These are phyloP conservation scores for Hanleya hanleyi DNA, from an alignment of 2,888 invertebrate species.

Conservation along the genomic window DNA sequence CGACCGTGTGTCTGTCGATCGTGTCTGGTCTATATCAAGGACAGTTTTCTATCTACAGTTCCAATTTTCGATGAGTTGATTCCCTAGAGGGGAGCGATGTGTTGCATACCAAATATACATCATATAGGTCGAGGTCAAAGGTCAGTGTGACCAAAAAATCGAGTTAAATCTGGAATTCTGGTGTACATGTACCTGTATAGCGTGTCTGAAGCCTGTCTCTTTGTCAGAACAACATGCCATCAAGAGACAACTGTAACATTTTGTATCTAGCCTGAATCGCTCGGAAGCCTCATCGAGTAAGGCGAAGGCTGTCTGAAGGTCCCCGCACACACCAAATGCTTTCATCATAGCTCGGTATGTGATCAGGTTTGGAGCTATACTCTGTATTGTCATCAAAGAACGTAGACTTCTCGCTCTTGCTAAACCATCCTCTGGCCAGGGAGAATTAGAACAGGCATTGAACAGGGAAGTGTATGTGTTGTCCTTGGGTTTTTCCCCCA, in stretches of 20 bases:
- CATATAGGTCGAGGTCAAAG: too few relatives aligned
- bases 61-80: too few relatives aligned
- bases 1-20: too few relatives aligned
- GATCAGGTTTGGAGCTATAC: constrained; percentile 80
- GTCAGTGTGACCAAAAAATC: too few relatives aligned
- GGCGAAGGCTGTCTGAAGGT: constrained; percentile 84
- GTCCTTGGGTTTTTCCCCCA: constrained; percentile 80
- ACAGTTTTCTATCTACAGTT: too few relatives aligned
- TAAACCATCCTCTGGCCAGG: constrained; percentile 80
- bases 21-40: too few relatives aligned
- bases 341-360: constrained; percentile 94
- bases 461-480: constrained; percentile 90
- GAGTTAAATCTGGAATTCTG: not conserved
- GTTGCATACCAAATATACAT: too few relatives aligned
- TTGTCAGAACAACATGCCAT: constrained; percentile 89
- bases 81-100: too few relatives aligned
- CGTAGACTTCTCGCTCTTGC: constrained; percentile 81
- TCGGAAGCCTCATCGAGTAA: constrained; percentile 88
- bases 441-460: constrained; percentile 90
- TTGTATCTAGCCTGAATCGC: constrained; percentile 76
- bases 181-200: constrained; percentile 77
- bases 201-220: constrained; percentile 86
- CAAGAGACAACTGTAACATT: constrained; percentile 86
- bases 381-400: constrained; percentile 81
- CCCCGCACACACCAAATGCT: constrained; percentile 89